Base-by-base conservation (phyloP, 2,888 invertebrate species). In the Lysandra bellargus region DNA sequence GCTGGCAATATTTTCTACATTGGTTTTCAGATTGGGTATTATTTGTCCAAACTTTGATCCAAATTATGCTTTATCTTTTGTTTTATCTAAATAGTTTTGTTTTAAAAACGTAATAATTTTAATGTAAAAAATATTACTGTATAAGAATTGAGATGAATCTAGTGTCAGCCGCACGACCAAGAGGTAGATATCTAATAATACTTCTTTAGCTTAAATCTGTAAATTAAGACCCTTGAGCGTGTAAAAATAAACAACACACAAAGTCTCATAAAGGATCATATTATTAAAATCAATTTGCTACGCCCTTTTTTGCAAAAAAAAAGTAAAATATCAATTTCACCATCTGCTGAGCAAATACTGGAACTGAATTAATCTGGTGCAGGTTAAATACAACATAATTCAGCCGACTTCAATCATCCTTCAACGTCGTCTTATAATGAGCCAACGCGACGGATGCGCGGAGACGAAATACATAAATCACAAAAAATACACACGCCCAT, bases 401-500 rank as follows among this genome's bases (percentile, higher is more conserved):
- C 90, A 89, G 85, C 84, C 85, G 84, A 84, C 84, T 83, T 83
- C 86, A 88, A 88, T 89, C 90, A 92, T 92, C 90, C 88, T 88
- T 92, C 92, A 92, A 92, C 86, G 92, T 92, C 92, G 90, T 86
- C 83, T 85, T 86, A 88, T 92, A 92, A 92, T 92, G 92, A 92
- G 91, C 87, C 88, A 88, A 88, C 37, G 87, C 87, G 84, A 82
- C 84, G 83, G 87, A 86, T 87, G 84, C 86, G 86, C 85, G 86
- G 84, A 87, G 84, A 86, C 86, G 87, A 87, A 84, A 86, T 85
- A 87, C 89, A 90, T 91, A 91, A 90, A 90, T 90, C 89, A 89
- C 85, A 84, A 85, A 85, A 86, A 90, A 90, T 90, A 76, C 90
- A 91, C 88, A 88, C 90, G 89, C 89, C 89, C 88, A 86, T 84